Evolutionary conservation across 2,113 vertebrate genomes (phyloP), one percentile per base, ranked within the genome.

Genomic region (Paradisaea rubra): DNA sequence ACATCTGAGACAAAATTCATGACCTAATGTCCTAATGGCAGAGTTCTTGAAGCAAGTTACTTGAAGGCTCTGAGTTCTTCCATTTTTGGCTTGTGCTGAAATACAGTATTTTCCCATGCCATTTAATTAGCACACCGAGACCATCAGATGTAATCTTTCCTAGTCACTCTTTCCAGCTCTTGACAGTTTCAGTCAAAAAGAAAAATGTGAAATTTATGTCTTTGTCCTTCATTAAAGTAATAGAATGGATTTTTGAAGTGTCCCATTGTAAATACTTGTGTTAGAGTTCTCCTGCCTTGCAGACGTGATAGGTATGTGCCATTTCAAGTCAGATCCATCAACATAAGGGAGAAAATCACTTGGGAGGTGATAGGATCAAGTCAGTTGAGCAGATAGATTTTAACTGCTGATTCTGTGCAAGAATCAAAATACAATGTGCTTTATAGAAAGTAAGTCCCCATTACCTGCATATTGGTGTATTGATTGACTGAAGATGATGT

Each of bases 381-480:
- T 86, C 56, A 84, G 25, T 45, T 84, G n/a, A 89, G 41, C 39
- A 73, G 70, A n/a, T 44, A 85, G 53, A 42, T 70, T 88, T 94
- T 88, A 92, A 56, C 21, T 85, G 95, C 95, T 97, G 95, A 82
- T 84, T 81, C 95, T 72, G 94, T 98, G 96, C 96, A 97, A 97
- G 96, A 94, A 94, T 68, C 86, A 96, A 96, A 92, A 92, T 70
- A 88, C 64, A 90, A 59, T n/a, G 16, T 72, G 33, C 66, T 89
- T 85, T 78, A 63, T 52, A 59, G 73, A 81, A 72, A 77, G 41
- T 21, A 27, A 79, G 10, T 81, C 53, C 33, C 66, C 5, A 3
- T 79, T 76, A 54, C 50, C 56, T 77, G 17, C 35, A 25, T 20
- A 47, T 50, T 61, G 17, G 45, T 72, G 8, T 57, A 47, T 61